Percentiles rank a stretch among this genome's conserved stretches.
phyloP scores from a whole-genome alignment of 2,888 invertebrate genomes.

The Parasteatoda lunata region DNA sequence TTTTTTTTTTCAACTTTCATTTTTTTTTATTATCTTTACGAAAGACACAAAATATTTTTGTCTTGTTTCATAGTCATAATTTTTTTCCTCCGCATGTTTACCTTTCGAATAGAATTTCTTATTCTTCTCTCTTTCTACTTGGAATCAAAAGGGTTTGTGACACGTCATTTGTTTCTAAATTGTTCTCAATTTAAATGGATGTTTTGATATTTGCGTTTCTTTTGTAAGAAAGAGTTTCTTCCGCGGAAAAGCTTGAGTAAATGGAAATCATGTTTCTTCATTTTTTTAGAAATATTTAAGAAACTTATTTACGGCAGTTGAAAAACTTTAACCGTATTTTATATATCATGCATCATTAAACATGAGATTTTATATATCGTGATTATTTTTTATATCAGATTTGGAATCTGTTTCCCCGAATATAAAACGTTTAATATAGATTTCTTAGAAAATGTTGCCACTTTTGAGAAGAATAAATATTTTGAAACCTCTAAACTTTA shows the following conservation, averaged over 20 bases:
- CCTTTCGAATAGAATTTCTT: slow-evolving; percentile 26
- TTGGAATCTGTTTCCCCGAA: neutral
- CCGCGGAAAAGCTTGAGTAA: neutral
- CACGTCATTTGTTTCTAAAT: slow-evolving; percentile 63
- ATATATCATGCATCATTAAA: slow-evolving; percentile 51
- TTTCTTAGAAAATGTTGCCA: neutral
- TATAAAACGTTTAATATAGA: neutral
- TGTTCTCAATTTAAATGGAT: slow-evolving; percentile 58
- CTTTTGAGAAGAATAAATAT: too few relatives aligned
- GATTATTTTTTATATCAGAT: neutral
- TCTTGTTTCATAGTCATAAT: slow-evolving; percentile 39
- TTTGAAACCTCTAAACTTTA: too few relatives aligned
- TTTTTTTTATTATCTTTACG: slow-evolving; percentile 12
- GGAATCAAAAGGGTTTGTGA: slow-evolving; percentile 33
- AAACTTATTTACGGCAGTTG: slow-evolving; percentile 14
- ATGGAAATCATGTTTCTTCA: neutral
- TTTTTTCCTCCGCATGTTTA: slow-evolving; percentile 38
- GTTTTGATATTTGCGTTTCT: slow-evolving; percentile 24
- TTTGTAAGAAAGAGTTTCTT: neutral
- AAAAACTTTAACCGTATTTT: slow-evolving; percentile 32
- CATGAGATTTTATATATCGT: slow-evolving; percentile 3
- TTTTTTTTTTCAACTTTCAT: slow-evolving; percentile 35
- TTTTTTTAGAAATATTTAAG: neutral
- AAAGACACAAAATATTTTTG: slow-evolving; percentile 10
- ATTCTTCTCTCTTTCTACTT: neutral